phyloP scores from a whole-genome alignment of 2,888 invertebrate species.

The Chaetoderma sp. region DNA sequence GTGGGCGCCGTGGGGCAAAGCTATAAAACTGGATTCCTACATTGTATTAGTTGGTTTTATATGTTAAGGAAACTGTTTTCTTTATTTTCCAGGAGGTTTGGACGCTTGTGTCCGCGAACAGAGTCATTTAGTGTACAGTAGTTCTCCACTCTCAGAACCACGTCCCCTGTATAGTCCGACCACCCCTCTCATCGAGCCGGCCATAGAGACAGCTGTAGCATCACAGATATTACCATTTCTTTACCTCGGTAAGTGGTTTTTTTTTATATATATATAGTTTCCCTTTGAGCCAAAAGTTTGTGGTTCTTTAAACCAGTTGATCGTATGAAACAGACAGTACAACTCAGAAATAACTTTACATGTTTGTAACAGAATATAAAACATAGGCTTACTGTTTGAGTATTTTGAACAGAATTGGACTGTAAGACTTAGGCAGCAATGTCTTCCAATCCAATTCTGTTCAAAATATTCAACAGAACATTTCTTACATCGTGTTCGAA shows the following conservation, averaged over 20 bases:
- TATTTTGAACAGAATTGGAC: not conserved
- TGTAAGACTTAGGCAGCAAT: no score
- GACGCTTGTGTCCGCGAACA: slow-evolving; percentile 69
- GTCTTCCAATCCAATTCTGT: no score
- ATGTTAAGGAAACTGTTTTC: no score
- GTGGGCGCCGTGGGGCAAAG: no score
- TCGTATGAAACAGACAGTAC: no score
- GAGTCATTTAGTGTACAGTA: slow-evolving; percentile 80
- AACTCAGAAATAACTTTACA: not conserved
- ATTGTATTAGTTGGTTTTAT: no score
- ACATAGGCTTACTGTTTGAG: not conserved
- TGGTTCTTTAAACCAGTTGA: no score
- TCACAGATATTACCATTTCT: slow-evolving; percentile 84
- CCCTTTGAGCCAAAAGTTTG: no score
- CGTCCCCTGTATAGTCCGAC: slow-evolving; percentile 72
- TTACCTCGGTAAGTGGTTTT: slow-evolving; percentile 75
- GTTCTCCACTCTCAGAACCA: slow-evolving; percentile 11
- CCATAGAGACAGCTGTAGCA: slow-evolving; percentile 79
- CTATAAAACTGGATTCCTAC: no score
- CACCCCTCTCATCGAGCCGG: slow-evolving; percentile 58
- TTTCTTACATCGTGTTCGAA: no score
- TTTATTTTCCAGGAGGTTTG: slow-evolving; percentile 60
- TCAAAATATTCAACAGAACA: no score
- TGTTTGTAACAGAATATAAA: not conserved
- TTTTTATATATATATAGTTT: not conserved